Evolutionary conservation across 1,140 invertebrate genomes (phyloP).

Genomic region (Musca domestica): DNA sequence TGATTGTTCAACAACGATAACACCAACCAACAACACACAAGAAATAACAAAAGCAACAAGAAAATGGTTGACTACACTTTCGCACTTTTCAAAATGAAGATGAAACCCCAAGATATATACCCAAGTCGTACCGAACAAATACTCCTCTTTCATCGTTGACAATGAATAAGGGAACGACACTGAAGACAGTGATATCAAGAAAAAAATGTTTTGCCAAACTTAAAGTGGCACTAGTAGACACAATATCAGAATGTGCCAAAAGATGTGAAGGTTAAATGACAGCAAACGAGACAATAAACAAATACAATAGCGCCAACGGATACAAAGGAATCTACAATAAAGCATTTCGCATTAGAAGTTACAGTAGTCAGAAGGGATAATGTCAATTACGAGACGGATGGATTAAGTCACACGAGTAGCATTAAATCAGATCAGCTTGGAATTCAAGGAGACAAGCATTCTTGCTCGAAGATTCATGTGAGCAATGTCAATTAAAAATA

Average conservation of each 20-base stretch:
- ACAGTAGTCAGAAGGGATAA: too few species aligned
- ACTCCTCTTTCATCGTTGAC: neutral
- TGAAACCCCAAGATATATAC: neutral
- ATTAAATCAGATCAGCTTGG: too few species aligned
- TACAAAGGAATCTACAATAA: neutral
- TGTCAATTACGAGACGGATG: too few species aligned
- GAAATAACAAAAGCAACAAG: neutral
- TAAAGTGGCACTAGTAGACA: neutral
- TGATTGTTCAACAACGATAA: slow-evolving; percentile 45
- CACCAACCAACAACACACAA: neutral
- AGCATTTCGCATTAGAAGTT: too few species aligned
- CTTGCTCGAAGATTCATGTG: too few species aligned
- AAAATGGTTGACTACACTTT: slow-evolving; percentile 14
- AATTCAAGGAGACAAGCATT: too few species aligned
- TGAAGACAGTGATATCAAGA: neutral
- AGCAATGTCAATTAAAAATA: too few species aligned
- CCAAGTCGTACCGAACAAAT: neutral
- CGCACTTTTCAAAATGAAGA: slow-evolving; percentile 2
- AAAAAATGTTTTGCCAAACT: neutral
- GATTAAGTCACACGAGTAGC: too few species aligned
- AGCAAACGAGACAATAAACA: slow-evolving; percentile 7
- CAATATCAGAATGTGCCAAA: neutral
- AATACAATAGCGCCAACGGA: neutral
- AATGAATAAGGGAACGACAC: neutral
- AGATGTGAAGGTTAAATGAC: neutral